Percentiles rank a stretch among this genome's conserved stretches.
phyloP scores from a whole-genome alignment of 1,140 invertebrate genomes.

The Zaprionus ornatus region DNA sequence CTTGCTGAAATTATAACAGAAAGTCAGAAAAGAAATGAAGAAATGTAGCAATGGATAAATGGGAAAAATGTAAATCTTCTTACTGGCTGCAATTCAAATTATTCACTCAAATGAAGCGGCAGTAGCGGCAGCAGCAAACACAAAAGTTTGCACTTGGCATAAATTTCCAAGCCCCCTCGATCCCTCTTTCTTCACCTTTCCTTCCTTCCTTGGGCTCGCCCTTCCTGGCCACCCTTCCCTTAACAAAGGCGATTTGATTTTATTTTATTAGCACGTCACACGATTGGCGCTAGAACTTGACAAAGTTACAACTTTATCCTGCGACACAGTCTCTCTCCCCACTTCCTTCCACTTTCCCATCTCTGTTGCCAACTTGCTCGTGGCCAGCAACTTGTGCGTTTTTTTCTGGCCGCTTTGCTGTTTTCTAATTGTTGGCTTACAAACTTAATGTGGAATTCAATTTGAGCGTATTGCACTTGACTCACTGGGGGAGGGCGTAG shows the following conservation, averaged over 20 bases:
- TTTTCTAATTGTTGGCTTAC: conserved; percentile 82
- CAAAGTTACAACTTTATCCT: conserved; percentile 76
- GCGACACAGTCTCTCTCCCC: neutral
- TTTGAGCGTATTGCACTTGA: conserved; percentile 56
- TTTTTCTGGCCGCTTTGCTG: conserved; percentile 73
- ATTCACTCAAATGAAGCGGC: conserved; percentile 78
- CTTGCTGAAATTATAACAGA: conserved; percentile 47
- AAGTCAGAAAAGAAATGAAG: neutral
- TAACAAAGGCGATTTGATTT: conserved; percentile 55
- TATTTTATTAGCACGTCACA: conserved; percentile 81
- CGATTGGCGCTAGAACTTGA: conserved; percentile 80
- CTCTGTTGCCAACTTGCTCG: conserved; percentile 22
- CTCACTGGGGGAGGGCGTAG: neutral
- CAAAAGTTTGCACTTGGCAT: conserved; percentile 80
- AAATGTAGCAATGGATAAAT: conserved; percentile 28
- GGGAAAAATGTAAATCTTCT: conserved; percentile 55
- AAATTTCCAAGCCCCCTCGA: conserved; percentile 55
- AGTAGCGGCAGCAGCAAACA: conserved; percentile 58
- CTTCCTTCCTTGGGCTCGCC: neutral
- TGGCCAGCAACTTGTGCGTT: conserved; percentile 47
- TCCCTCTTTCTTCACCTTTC: no score
- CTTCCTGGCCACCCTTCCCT: neutral
- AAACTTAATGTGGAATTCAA: conserved; percentile 79
- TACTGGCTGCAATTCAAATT: conserved; percentile 75
- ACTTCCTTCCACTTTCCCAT: neutral